Base-by-base conservation (phyloP, 2,888 invertebrate species). In the Apamea crenata region DNA sequence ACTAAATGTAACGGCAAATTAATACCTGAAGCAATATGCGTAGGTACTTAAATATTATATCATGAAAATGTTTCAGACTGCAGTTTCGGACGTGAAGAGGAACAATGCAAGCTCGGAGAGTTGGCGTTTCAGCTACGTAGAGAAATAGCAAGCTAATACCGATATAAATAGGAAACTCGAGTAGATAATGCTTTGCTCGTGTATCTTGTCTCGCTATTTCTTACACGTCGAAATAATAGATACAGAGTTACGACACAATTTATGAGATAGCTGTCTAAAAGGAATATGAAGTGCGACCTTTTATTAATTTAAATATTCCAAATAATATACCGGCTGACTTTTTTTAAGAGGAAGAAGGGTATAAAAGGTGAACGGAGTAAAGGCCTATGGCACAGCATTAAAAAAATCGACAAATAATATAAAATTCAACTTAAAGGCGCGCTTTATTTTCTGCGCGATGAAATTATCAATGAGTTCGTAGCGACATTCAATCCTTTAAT, bases 111-210 rank as follows among this genome's bases (percentile, higher is more conserved):
- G 4, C 16, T 36, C 8, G 16, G 16, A 47, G 2, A 32, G 14
- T 59, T 16, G 21, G 47, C 36, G 8, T 61, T 69, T 29, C 65
- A 73, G 18, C 32, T 29, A 14, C 6, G 18, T 29, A 18, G 1
- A 44, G 21, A 47, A 16, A 47, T 63, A 66, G 36, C 53, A 36
- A 70, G 50, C 40, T 56, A 63, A 63, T 56, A 18, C 63, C n/a
- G 70, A 74, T 82, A 81, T 86, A 77, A 77, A 82, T 86, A 78
- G 63, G 40, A 82, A 77, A 59, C 29, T 68, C 56, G 61, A 72
- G 53, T 73, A n/a, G n/a, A n/a, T n/a, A 68, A 70, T 70, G 63
- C 65, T 71, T 68, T 71, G 36, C 63, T 77, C 56, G 36, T 73
- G 63, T 74, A 61, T 68, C 29, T 29, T 61, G n/a, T 77, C 82